Percentiles rank a stretch among this genome's conserved stretches.
phyloP scores from a whole-genome alignment of 1,140 invertebrate genomes.

The Meteorus sp. region DNA sequence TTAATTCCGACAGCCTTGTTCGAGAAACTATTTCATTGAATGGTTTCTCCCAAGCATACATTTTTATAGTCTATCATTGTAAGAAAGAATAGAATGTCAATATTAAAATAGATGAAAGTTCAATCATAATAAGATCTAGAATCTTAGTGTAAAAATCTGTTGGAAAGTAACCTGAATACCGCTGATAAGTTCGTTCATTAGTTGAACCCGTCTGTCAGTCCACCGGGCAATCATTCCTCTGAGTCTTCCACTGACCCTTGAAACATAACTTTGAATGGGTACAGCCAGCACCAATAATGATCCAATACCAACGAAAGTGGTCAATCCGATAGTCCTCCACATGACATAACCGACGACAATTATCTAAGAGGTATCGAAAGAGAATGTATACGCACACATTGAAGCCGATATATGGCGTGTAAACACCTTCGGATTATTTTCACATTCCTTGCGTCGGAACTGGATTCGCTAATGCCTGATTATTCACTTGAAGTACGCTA shows the following conservation, averaged over 20 bases:
- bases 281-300: slow-evolving; percentile 63
- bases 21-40: slow-evolving; percentile 63
- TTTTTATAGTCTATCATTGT: slow-evolving; percentile 78
- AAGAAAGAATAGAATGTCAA: too few relatives aligned
- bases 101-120: too few relatives aligned
- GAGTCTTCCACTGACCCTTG: slow-evolving; percentile 59
- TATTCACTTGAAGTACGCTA: too few relatives aligned
- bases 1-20: slow-evolving; percentile 66
- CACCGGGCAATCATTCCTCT: slow-evolving; percentile 62
- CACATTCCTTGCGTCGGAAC: too few relatives aligned
- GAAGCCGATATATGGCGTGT: too few relatives aligned
- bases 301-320: slow-evolving; percentile 71
- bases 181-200: slow-evolving; percentile 79
- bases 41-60: slow-evolving; percentile 78
- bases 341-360: slow-evolving; percentile 64
- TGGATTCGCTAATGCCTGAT: too few relatives aligned
- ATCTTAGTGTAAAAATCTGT: too few relatives aligned
- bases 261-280: slow-evolving; percentile 69
- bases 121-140: too few relatives aligned
- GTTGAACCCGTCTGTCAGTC: slow-evolving; percentile 73
- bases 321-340: slow-evolving; percentile 68
- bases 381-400: too few relatives aligned
- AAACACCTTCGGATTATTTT: too few relatives aligned
- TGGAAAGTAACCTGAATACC: neutral
- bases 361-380: too few relatives aligned